Evolutionary conservation across 2,888 invertebrate genomes (phyloP).

Genomic region (Ophonus ardosiacus): DNA sequence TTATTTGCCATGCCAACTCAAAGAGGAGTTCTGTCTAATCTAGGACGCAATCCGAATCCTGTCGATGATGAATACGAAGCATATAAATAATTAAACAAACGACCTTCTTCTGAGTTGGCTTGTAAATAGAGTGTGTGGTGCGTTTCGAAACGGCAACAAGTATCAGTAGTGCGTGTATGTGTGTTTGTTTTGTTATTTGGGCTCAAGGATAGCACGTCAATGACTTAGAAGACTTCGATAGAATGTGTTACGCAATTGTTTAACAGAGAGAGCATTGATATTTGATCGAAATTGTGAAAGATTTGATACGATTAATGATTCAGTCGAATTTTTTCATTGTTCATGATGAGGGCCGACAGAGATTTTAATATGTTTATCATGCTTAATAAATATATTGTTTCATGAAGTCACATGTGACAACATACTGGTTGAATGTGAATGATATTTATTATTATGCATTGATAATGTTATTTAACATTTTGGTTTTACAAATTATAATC

Average conservation of each 20-base stretch:
- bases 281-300: background rate
- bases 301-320: background rate
- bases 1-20: constrained; percentile 2
- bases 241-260: background rate
- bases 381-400: too few species aligned
- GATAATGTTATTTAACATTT: too few species aligned
- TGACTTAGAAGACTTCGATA: background rate
- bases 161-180: background rate
- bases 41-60: constrained; percentile 4
- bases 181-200: constrained; percentile 23
- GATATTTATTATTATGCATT: too few species aligned
- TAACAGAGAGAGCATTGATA: too few species aligned
- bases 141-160: constrained; percentile 26
- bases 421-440: too few species aligned
- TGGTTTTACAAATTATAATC: too few species aligned
- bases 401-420: too few species aligned
- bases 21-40: too few species aligned
- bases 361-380: too few species aligned
- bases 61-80: background rate
- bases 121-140: background rate
- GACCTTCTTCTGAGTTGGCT: constrained; percentile 8
- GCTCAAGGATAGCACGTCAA: constrained; percentile 22
- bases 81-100: background rate
- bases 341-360: background rate
- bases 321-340: background rate